Conservation (phyloP, 2,797 vertebrate genomes). For the Diplodus puntazzo region DNA sequence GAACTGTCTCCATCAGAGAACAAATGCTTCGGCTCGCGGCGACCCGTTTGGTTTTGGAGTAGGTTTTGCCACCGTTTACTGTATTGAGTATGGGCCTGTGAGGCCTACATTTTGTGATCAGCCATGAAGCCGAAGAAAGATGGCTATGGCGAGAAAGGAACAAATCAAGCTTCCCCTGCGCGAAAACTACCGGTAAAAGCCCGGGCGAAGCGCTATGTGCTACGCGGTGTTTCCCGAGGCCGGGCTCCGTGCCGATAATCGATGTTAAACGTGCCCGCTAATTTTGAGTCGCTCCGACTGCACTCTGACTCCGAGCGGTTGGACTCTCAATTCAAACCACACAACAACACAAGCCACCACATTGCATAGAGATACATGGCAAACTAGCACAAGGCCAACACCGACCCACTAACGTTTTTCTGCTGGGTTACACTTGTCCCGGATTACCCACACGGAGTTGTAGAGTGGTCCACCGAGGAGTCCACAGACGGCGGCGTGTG, state of each 20-base stretch:
- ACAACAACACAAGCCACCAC: constrained; percentile 85
- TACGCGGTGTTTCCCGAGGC: constrained; percentile 85
- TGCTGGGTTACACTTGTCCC: constrained; percentile 59
- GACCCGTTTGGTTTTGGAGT: constrained; percentile 51
- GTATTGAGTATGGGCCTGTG: constrained; percentile 88
- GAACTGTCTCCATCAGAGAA: constrained; percentile 21
- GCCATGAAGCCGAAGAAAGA: constrained; percentile 95
- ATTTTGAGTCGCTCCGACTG: constrained; percentile 95
- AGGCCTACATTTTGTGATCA: constrained; percentile 95
- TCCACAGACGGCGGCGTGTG: constrained; percentile 73
- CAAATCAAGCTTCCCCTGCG: constrained; percentile 82
- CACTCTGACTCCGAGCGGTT: constrained; percentile 86
- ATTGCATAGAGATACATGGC: constrained; percentile 81
- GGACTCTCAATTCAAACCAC: constrained; percentile 81
- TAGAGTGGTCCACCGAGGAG: constrained; percentile 61
- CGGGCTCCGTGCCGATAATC: constrained; percentile 91
- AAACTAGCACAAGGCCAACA: constrained; percentile 86
- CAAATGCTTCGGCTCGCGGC: constrained; percentile 23
- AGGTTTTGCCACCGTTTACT: constrained; percentile 61
- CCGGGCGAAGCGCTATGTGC: constrained; percentile 80
- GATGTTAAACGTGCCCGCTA: constrained; percentile 96
- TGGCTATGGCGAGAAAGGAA: constrained; percentile 88
- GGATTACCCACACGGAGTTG: constrained; percentile 64
- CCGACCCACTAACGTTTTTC: constrained; percentile 57
- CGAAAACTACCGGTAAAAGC: constrained; percentile 82